Evolutionary conservation across 2,113 vertebrate genomes (phyloP), one percentile per base, ranked within the genome.

Genomic region (Microtus pennsylvanicus): DNA sequence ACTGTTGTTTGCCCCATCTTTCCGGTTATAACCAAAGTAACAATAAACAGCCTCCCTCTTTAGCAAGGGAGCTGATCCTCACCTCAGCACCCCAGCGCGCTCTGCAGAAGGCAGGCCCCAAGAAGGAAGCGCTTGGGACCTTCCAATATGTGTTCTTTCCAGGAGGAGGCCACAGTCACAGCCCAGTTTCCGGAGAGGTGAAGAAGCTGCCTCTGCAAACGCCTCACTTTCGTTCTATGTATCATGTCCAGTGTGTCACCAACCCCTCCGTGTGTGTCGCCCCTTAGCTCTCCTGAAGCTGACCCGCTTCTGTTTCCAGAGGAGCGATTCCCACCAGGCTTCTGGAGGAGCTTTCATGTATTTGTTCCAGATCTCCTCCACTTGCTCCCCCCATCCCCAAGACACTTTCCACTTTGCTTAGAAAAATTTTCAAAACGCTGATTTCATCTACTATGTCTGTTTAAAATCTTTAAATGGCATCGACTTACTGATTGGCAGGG

Each of bases 351-450:
- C 7, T 52, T 78, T 93, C 65, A 24, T 72, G 14, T 69, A 22
- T 75, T 14, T 5, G 38, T 45, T 16, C 8, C 17, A 47, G 74
- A 55, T 76, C 70, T 42, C n/a, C 58, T 47, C 65, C 26, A 58
- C 11, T 77, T 70, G 33, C 55, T 17, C 28, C 28, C 26, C 55
- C 19, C 19, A 58, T 8, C 61, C 7, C 72, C 19, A 30, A 0
- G 28, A 19, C 58, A 45, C 6, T 45, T 3, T 38, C 13, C 13
- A 38, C 22, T 92, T 94, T 72, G 33, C 12, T 17, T 63, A 55
- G 16, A 83, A 69, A n/a, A 47, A 24, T 89, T 94, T 77, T 77
- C 61, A 77, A 94, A 87, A 77, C 83, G 61, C 8, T 74, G 67
- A 93, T 76, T 17, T 87, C 45, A 67, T 81, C 42, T 26, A 87